Evolutionary conservation across 2,113 vertebrate genomes (phyloP).

Genomic region (Corythornis madagascariensis): DNA sequence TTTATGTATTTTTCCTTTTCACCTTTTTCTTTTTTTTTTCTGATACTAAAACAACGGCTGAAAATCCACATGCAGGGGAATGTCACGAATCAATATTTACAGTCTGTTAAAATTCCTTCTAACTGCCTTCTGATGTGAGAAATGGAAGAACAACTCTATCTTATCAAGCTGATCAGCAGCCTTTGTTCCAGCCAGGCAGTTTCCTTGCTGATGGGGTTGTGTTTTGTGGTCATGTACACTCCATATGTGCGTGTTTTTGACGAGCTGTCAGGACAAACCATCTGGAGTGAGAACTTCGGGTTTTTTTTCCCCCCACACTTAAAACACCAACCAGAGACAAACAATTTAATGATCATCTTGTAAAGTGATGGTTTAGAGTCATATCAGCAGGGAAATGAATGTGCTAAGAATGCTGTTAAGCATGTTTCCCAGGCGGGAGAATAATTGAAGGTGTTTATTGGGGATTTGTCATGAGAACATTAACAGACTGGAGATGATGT

Average conservation of each 20-base stretch:
- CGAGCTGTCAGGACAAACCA: constrained; percentile 46
- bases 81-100: not conserved
- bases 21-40: not conserved
- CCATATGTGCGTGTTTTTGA: not conserved
- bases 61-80: not conserved
- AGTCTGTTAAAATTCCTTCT: not conserved
- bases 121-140: not conserved
- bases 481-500: not conserved
- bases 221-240: constrained; percentile 35
- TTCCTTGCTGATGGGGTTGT: constrained; percentile 22
- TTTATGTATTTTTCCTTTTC: not conserved
- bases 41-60: not conserved
- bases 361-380: constrained; percentile 45
- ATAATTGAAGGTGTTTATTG: constrained; percentile 48
- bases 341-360: constrained; percentile 50
- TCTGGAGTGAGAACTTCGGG: constrained; percentile 37
- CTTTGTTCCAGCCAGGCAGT: not conserved
- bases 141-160: not conserved
- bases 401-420: constrained; percentile 49
- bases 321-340: constrained; percentile 32
- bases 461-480: constrained; percentile 23
- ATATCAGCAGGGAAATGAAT: constrained; percentile 43
- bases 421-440: not conserved
- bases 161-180: not conserved
- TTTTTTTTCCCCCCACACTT: not conserved